Evolutionary conservation across 2,888 invertebrate genomes (phyloP), one percentile per base, ranked within the genome.

Genomic region (Stenoptilia bipunctidactyla): DNA sequence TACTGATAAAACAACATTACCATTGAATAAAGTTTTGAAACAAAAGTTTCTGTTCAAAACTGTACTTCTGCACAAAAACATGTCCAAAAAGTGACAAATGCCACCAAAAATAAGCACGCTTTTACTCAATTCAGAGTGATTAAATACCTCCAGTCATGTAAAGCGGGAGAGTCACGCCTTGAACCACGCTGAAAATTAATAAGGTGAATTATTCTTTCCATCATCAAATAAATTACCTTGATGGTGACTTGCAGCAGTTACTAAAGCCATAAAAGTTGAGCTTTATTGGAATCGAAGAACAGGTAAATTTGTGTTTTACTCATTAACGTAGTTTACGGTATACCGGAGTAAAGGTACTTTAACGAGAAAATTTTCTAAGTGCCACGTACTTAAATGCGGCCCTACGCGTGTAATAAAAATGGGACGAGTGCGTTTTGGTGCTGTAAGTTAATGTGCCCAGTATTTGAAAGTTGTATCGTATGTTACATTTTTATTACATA

Each of bases 121-220:
- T 20, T 20, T 8, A 3, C 20, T 20, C 4, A 30, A 30, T 30
- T 8, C 30, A 9, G 12, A 3, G 4, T 30, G 30, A 30, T 35
- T 35, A 12, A 30, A 30, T 30, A 30, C 30, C 30, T 30, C n/a
- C n/a, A 30, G 30, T 30, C 70, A 64, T 69, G 67, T 72, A 66
- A 67, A 4, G 64, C 62, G 55, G 60, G 60, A 58, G 66, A 68
- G 67, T 67, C 71, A 53, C 70, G 65, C 70, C 71, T 67, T 60
- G 66, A 60, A 60, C 58, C 62, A 63, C 59, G 58, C 57, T 54
- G n/a, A 60, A 77, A 76, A 79, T 80, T 79, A 79, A 77, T 77
- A 77, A 77, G 67, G 65, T 57, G 58, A 74, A 77, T 76, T 66
- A 73, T 69, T 76, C 69, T 70, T 70, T 66, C 72, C 67, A 70